phyloP scores from a whole-genome alignment of 2,797 vertebrate genomes.

The Staurois parvus region DNA sequence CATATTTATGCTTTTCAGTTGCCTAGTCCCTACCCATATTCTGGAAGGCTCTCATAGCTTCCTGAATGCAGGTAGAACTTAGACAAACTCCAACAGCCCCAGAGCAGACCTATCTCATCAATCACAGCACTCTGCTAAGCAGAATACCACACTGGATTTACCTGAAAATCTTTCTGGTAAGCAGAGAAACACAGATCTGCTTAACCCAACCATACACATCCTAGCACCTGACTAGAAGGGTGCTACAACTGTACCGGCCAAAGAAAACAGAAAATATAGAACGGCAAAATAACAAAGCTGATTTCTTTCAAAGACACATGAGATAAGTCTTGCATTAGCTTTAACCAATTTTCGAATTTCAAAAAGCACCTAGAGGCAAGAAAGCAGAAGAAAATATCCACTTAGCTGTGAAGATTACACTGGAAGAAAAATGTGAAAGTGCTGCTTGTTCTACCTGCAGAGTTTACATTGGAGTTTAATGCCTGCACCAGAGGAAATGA shows the following conservation, averaged over 20 bases:
- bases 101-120: too few species aligned
- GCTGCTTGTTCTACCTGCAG: constrained; percentile 3
- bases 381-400: constrained; percentile 12
- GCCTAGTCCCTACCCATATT: too few species aligned
- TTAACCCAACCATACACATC: too few species aligned
- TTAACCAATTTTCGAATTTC: constrained; percentile 67
- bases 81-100: too few species aligned
- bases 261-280: constrained; percentile 48
- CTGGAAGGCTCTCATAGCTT: too few species aligned
- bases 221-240: too few species aligned
- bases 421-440: constrained; percentile 44
- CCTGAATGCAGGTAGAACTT: too few species aligned
- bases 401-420: constrained; percentile 45
- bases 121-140: too few species aligned
- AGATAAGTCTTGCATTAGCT: constrained; percentile 66
- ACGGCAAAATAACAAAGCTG: constrained; percentile 59
- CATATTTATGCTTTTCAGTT: too few species aligned
- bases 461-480: constrained; percentile 32
- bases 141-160: too few species aligned
- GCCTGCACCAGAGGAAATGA: constrained; percentile 25
- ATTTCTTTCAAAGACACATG: constrained; percentile 54
- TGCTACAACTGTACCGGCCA: constrained; percentile 46
- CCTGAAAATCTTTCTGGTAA: too few species aligned
- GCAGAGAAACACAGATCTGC: too few species aligned
- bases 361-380: constrained; percentile 58